Base-by-base conservation (phyloP, 2,113 vertebrate species). In the Gallinago jamesoni region DNA sequence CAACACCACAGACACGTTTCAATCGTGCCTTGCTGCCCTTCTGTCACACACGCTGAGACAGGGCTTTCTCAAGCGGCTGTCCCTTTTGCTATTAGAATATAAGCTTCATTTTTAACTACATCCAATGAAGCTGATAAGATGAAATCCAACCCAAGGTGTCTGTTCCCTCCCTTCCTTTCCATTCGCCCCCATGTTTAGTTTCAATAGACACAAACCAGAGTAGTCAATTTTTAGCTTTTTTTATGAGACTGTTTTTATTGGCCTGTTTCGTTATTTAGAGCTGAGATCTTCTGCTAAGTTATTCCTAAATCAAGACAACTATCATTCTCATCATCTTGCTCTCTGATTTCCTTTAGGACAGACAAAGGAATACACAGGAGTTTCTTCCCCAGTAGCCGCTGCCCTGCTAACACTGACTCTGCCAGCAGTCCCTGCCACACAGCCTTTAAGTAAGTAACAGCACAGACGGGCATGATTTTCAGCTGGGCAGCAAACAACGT, bases 181-280 rank as follows among this genome's bases (percentile, higher is more conserved):
- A 1, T 57, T 24, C 14, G 1, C 1, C 22, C 35, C 27, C 16
- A 19, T 21, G 17, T 27, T 56, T 52, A 33, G 35, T 53, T 81
- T 75, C 56, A 76, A 43, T 0, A 87, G 43, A 78, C 89, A 81
- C 39, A 72, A 92, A 87, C 3, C 22, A 72, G 37, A 16, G 56
- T 48, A 56, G 1, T 67, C 23, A 43, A 27, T 75, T 84, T 80
- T 56, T 33, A 85, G 23, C 48, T 16, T 79, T 81, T 55, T 93
- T 56, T 31, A 67, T 37, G 11, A 60, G 30, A 79, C 60, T 55
- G 14, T 31, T 86, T 84, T 89, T 62, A 85, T 47, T 85, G 48
- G 81, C 33, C 66, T 87, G 16, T 74, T 94, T 81, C 55, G 52
- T 85, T 90, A 92, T 45, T 90, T 75, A 68, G 53, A 94, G 55